Evolutionary conservation across 2,797 vertebrate species (phyloP).

Genomic region (Chrosomus eos): DNA sequence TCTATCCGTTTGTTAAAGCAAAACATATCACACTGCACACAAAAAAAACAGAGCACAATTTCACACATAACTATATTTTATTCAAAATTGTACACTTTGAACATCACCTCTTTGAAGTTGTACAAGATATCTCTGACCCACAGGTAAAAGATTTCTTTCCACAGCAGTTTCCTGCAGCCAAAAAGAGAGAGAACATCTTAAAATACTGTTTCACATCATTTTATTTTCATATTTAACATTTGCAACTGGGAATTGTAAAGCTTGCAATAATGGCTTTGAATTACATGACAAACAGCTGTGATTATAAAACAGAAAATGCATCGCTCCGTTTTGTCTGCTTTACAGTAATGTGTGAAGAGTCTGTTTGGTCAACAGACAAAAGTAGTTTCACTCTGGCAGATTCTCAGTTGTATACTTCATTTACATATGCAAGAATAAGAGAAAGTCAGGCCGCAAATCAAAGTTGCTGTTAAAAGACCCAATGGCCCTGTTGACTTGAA

Average conservation of each 20-base stretch:
- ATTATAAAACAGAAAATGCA: neutral
- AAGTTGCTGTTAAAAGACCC: neutral
- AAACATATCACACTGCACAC: neutral
- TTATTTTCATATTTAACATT: neutral
- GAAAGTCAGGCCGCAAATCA: neutral
- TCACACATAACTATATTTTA: conserved; percentile 29
- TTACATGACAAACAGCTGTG: neutral
- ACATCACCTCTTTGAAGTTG: conserved; percentile 52
- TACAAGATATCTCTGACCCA: conserved; percentile 51
- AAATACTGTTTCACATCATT: neutral
- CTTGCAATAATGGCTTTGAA: neutral
- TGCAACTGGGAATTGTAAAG: neutral
- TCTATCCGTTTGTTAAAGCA: neutral
- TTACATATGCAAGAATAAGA: conserved; percentile 1
- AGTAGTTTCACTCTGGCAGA: neutral
- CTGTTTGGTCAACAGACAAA: neutral
- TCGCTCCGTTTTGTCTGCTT: neutral
- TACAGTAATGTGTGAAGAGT: neutral
- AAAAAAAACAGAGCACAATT: conserved; percentile 9
- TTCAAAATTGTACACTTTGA: conserved; percentile 50
- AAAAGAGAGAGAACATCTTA: neutral
- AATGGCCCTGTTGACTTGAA: conserved; percentile 8
- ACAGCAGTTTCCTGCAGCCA: conserved; percentile 49
- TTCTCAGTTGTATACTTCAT: neutral
- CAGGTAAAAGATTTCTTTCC: conserved; percentile 52